Conservation (phyloP, 2,888 invertebrate species). For the Cremastinae sp. region DNA sequence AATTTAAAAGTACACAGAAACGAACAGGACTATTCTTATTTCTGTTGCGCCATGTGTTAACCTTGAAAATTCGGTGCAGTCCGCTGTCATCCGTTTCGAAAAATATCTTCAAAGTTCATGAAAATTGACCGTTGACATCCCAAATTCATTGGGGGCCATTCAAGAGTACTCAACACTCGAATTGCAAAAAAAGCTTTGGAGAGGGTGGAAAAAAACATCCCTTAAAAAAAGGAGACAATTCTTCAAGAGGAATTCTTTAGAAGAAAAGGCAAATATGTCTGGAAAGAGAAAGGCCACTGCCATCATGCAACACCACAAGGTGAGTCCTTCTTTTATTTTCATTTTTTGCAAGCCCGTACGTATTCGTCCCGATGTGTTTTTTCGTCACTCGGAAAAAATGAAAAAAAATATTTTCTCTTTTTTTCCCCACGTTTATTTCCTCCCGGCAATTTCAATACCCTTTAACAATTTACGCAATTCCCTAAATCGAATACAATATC, state of each 20-base stretch:
- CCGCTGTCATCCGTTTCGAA: conserved; percentile 33
- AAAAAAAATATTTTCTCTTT: background rate
- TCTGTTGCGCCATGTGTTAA: conserved; percentile 70
- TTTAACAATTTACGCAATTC: too few species aligned
- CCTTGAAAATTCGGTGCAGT: conserved; percentile 53
- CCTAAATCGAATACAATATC: too few species aligned
- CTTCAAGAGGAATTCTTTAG: conserved; percentile 68
- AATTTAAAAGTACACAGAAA: conserved; percentile 6
- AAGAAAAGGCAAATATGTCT: conserved; percentile 82
- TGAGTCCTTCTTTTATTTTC: conserved; percentile 69
- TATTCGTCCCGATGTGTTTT: conserved; percentile 22
- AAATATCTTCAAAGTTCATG: background rate
- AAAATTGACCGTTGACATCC: too few species aligned
- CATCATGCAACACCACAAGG: conserved; percentile 85
- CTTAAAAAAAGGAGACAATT: conserved; percentile 45
- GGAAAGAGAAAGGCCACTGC: conserved; percentile 89
- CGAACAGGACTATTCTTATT: conserved; percentile 57
- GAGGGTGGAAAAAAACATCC: conserved; percentile 5
- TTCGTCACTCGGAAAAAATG: background rate
- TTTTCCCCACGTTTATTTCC: too few species aligned
- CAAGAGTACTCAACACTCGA: background rate
- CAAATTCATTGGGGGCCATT: background rate
- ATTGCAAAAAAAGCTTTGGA: background rate
- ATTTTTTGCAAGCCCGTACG: conserved; percentile 2
- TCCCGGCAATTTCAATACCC: too few species aligned